Base-by-base conservation (phyloP, 1,140 invertebrate genomes). In the Laodelphax striatellus region DNA sequence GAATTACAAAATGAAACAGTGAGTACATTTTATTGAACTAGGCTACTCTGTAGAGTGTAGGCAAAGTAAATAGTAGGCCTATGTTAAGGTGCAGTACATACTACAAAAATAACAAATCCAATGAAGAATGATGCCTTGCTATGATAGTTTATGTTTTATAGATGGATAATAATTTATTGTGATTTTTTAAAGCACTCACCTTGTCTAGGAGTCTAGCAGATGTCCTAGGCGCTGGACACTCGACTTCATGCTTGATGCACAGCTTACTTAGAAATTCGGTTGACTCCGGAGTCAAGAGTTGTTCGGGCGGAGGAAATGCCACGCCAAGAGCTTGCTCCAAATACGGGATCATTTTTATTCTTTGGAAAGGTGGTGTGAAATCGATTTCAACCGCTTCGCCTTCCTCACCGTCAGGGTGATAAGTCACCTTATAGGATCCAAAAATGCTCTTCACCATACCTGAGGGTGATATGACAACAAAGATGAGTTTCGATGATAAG, bases 281-380 rank as follows among this genome's bases (percentile, higher is more conserved):
- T 4, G 86, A 76, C 72, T 85, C 85, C 19, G 79, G 72, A 0
- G 80, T 82, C 52, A 78, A 76, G 4, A 92, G 74, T 60, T 86
- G 72, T 50, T 85, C 79, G 3, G 88, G 76, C 28, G 80, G 69
- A 0, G 97, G 97, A 44, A 99, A 82, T 74, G 94, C 92, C 0
- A 88, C 82, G 60, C 86, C 83, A 1, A 97, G 71, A 52, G 78
- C 77, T 69, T 88, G 85, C 74, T 98, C 96, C 11, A 99, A 76
- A 5, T 90, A 89, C 28, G 87, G 79, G 61, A 98, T 84, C 92
- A 99, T 98, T 14, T 85, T 79, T 5, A 99, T 75, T 64, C 93
- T 78, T 66, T 85, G 90, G 74, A 98, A 99, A 14, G 97, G 97
- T 53, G 97, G 97, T 17, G 94, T 97, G 70, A 98, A 99, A 73